Percentiles rank a stretch among this genome's conserved stretches.
These are phyloP conservation scores for Tribolium madens DNA, from an alignment of 1,140 invertebrate species.

Conservation along the genomic window DNA sequence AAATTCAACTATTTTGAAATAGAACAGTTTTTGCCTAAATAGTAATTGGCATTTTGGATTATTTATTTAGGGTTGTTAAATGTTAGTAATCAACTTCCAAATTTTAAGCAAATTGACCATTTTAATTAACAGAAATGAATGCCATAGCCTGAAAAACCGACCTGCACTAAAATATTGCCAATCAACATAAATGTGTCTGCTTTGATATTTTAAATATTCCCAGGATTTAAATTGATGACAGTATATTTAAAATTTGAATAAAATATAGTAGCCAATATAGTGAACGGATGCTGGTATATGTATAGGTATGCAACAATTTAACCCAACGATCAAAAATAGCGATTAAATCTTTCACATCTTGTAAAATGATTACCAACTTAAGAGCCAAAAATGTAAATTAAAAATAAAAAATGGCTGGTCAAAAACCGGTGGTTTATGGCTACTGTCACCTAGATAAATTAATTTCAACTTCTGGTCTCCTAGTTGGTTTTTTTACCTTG, in stretches of 20 bases:
- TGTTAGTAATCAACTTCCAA: neutral
- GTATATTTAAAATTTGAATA: slow-evolving; percentile 24
- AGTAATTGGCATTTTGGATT: too few relatives aligned
- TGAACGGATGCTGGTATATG: neutral
- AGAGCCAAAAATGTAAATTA: neutral
- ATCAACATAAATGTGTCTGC: slow-evolving; percentile 10
- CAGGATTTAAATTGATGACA: slow-evolving; percentile 7
- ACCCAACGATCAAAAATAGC: neutral
- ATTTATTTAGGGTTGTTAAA: too few relatives aligned
- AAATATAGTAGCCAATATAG: neutral
- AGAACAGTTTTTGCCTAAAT: too few relatives aligned
- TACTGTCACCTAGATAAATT: neutral
- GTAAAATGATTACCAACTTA: slow-evolving; percentile 9
- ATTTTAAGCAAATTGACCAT: neutral
- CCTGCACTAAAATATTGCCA: neutral
- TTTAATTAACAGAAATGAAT: neutral
- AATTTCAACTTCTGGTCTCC: slow-evolving; percentile 19
- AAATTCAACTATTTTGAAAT: too few relatives aligned
- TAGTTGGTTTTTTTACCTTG: too few relatives aligned
- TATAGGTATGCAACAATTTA: neutral
- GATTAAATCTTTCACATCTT: neutral
- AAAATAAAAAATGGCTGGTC: neutral
- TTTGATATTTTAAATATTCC: slow-evolving; percentile 13
- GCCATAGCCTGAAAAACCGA: neutral
- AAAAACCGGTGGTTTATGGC: slow-evolving; percentile 15